Percentiles rank a stretch among this genome's conserved stretches.
phyloP scores from a whole-genome alignment of 2,888 invertebrate genomes.

The Gonocerus acuteangulatus region DNA sequence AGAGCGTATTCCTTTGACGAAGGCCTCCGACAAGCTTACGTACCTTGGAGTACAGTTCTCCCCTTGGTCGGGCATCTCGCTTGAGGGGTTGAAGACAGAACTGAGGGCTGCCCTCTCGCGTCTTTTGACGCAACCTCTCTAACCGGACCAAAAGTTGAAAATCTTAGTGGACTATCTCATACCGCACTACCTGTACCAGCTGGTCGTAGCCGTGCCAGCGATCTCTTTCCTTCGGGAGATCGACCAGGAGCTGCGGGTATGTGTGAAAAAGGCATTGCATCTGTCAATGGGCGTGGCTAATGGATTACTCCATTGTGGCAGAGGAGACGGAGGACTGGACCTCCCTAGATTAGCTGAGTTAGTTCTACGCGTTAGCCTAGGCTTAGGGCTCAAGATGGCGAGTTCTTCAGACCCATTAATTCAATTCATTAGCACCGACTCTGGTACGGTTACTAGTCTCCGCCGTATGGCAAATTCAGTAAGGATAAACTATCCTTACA shows the following conservation, averaged over 20 bases:
- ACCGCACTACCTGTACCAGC: conserved; percentile 42
- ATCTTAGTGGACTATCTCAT: conserved; percentile 42
- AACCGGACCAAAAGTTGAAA: conserved; percentile 43
- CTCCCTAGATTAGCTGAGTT: conserved; percentile 39
- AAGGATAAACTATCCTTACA: not conserved
- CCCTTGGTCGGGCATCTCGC: not conserved
- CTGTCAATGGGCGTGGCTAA: conserved; percentile 40
- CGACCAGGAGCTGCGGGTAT: conserved; percentile 40
- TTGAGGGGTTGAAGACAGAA: not conserved
- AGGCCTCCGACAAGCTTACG: not conserved
- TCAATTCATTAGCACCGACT: not conserved
- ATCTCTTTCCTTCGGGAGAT: conserved; percentile 37
- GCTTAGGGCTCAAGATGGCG: conserved; percentile 34
- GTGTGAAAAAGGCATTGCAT: conserved; percentile 39
- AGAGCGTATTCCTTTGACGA: conserved; percentile 5
- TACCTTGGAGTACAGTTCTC: not conserved
- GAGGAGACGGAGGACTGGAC: conserved; percentile 41
- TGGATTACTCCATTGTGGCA: conserved; percentile 41
- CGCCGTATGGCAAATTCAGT: too few species aligned
- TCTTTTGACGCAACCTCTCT: conserved; percentile 41
- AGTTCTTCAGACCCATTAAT: conserved; percentile 33
- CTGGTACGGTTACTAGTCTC: not conserved
- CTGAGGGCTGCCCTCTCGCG: conserved; percentile 8
- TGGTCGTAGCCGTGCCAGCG: conserved; percentile 39
- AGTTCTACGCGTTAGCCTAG: conserved; percentile 33